Evolutionary conservation across 2,888 invertebrate genomes (phyloP).

Genomic region (Escarpia spicata): DNA sequence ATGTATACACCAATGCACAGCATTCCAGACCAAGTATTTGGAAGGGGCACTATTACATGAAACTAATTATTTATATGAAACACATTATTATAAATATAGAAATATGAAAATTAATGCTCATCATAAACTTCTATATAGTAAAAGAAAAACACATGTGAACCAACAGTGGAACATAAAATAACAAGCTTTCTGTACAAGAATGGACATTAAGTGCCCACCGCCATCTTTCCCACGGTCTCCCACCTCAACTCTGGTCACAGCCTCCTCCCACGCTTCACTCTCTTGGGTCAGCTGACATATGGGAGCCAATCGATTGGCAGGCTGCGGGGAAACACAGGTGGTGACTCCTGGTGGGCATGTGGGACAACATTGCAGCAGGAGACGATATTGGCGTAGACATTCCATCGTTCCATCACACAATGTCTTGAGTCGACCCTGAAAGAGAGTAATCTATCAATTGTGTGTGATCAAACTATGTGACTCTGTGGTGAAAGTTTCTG

Average conservation of each 20-base stretch:
- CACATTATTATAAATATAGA: too few species aligned
- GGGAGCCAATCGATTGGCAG: slow-evolving; percentile 19
- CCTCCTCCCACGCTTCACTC: slow-evolving; percentile 45
- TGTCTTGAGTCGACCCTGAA: slow-evolving; percentile 23
- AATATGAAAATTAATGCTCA: too few species aligned
- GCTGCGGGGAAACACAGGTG: background rate
- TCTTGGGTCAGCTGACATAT: slow-evolving; percentile 47
- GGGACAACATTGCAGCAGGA: slow-evolving; percentile 70
- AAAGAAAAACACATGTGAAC: too few species aligned
- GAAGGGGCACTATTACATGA: too few species aligned
- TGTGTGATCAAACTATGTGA: background rate
- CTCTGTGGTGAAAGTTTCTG: background rate
- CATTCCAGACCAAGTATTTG: background rate
- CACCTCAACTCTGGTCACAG: slow-evolving; percentile 41
- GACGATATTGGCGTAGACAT: slow-evolving; percentile 28
- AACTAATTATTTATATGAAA: too few species aligned
- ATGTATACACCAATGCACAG: too few species aligned
- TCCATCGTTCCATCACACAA: slow-evolving; percentile 28
- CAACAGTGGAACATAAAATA: background rate
- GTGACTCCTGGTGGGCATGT: slow-evolving; percentile 38
- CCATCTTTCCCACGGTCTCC: slow-evolving; percentile 37
- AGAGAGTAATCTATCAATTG: background rate
- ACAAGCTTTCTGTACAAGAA: background rate
- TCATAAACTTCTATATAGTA: too few species aligned
- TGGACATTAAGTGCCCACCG: background rate